These are phyloP conservation scores for Heterochromis multidens DNA, from an alignment of 2,113 vertebrate genomes.

Conservation along the genomic window DNA sequence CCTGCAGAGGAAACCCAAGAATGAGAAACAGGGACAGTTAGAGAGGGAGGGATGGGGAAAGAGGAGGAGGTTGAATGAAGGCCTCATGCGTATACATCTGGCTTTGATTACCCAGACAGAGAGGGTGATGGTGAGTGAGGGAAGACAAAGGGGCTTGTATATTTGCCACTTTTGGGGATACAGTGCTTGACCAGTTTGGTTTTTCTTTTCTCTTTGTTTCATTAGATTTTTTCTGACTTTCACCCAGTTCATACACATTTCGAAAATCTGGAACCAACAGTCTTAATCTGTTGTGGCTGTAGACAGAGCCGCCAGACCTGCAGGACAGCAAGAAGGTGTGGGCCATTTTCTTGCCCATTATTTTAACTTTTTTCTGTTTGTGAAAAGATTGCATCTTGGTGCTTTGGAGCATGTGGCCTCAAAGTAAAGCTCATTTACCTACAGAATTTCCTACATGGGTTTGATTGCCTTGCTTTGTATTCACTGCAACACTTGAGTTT, in stretches of 20 bases:
- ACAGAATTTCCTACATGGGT: too few species aligned
- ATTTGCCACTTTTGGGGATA: slow-evolving; percentile 32
- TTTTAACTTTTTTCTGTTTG: background rate
- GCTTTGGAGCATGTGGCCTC: background rate
- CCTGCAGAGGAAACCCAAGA: slow-evolving; percentile 33
- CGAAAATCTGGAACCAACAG: background rate
- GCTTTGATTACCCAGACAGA: slow-evolving; percentile 61
- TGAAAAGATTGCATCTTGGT: background rate
- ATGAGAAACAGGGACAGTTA: slow-evolving; percentile 1
- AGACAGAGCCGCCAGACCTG: background rate
- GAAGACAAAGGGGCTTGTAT: slow-evolving; percentile 46
- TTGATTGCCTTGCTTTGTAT: too few species aligned
- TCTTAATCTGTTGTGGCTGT: background rate
- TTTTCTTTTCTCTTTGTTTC: background rate
- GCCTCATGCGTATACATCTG: slow-evolving; percentile 66
- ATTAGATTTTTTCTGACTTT: background rate
- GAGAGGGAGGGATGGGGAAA: background rate
- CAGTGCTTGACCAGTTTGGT: slow-evolving; percentile 40
- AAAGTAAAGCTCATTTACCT: background rate
- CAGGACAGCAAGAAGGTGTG: background rate
- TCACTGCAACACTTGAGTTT: too few species aligned
- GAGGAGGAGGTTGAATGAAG: slow-evolving; percentile 10
- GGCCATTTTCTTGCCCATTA: fast-evolving
- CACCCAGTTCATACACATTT: background rate
- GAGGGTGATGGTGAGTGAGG: slow-evolving; percentile 40